Evolutionary conservation across 2,797 vertebrate species (phyloP).

Genomic region (Gallinago stenura): DNA sequence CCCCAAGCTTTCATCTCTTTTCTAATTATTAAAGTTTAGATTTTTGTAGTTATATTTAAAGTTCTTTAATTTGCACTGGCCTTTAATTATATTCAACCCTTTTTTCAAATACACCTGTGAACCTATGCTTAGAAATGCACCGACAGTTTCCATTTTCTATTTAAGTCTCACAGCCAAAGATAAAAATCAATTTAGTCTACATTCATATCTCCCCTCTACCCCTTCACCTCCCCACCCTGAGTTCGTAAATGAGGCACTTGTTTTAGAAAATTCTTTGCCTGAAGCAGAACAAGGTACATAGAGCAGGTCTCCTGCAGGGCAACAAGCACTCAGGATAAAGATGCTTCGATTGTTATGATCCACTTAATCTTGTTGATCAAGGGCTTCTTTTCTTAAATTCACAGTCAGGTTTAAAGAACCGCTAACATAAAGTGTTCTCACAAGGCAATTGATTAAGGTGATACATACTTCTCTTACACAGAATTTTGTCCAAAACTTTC

Average conservation of each 20-base stretch:
- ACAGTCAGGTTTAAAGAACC: background rate
- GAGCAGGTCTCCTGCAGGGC: background rate
- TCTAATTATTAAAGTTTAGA: background rate
- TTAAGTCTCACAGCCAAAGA: background rate
- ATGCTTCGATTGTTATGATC: background rate
- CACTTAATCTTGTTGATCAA: slow-evolving; percentile 1
- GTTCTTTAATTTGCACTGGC: background rate
- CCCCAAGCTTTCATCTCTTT: background rate
- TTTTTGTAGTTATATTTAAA: background rate
- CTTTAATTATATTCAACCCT: background rate
- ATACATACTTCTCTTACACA: background rate
- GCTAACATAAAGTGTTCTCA: background rate
- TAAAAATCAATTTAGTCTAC: background rate
- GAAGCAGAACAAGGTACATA: background rate
- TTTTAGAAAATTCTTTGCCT: background rate
- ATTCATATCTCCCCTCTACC: background rate
- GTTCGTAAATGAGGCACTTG: background rate
- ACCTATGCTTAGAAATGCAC: background rate
- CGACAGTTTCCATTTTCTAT: background rate
- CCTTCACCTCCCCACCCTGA: background rate
- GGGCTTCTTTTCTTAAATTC: background rate
- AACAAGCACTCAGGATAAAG: background rate
- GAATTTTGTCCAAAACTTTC: background rate
- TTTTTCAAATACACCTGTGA: background rate
- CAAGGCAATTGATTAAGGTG: background rate